Evolutionary conservation across 2,888 invertebrate species (phyloP).

Genomic region (Agrotis puta): DNA sequence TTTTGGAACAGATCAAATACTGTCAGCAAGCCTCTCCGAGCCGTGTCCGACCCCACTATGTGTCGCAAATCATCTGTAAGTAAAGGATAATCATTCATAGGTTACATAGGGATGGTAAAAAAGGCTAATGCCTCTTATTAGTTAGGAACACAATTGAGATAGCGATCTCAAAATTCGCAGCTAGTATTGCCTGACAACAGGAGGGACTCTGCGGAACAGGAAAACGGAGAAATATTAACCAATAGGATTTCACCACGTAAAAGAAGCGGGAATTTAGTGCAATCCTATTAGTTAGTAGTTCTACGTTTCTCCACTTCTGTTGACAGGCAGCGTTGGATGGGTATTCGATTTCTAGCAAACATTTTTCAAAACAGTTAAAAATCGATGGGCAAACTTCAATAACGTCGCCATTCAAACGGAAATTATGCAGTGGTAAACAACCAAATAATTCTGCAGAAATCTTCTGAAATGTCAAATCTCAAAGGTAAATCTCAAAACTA

Average conservation of each 20-base stretch:
- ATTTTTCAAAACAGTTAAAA: neutral
- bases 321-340: too few relatives aligned
- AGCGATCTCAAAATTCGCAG: neutral
- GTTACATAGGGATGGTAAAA: neutral
- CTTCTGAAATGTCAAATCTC: too few relatives aligned
- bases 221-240: too few relatives aligned
- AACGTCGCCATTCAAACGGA: neutral
- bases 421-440: neutral
- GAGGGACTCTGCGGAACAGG: too few relatives aligned
- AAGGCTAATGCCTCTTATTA: neutral
- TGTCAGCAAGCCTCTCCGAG: conserved; percentile 94
- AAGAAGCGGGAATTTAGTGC: too few relatives aligned
- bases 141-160: neutral
- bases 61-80: conserved; percentile 96
- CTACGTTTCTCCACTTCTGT: too few relatives aligned
- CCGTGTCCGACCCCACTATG: conserved; percentile 97
- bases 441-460: neutral
- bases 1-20: conserved; percentile 97
- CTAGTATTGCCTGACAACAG: too few relatives aligned
- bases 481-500: neutral
- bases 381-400: neutral
- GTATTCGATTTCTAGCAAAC: neutral
- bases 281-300: too few relatives aligned
- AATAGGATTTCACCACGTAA: too few relatives aligned
- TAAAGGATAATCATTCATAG: neutral